Evolutionary conservation across 2,888 invertebrate genomes (phyloP), one percentile per base, ranked within the genome.

Genomic region (Blera fallax): DNA sequence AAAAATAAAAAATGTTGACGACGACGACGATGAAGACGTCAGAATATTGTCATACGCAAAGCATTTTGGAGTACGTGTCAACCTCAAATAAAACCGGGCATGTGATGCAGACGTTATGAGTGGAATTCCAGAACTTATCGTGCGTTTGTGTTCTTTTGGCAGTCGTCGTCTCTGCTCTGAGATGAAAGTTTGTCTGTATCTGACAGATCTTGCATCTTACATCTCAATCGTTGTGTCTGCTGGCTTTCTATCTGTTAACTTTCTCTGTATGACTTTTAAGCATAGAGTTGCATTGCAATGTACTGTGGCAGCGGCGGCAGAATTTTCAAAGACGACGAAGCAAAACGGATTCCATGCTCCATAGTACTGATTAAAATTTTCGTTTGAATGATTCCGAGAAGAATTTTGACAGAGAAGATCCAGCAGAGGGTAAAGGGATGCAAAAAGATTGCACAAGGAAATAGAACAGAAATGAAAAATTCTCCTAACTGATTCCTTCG

Each of bases 331-430:
- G 72, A 40, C 11, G 64, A 8, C 34, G 18, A 2, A 76, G 29
- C 14, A 52, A 73, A 79, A 69, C 64, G 56, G 37, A 74, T 79
- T 74, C 64, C 74, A 69, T 69, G 62, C 74, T 74, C 64, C 64
- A 64, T 69, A 54, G 73, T 69, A 56, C 74, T 84, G 83, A 84
- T 79, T 84, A 79, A 84, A 84, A 84, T 84, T 69, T 84, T 74
- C 79, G 79, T 84, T 74, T 79, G 79, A 79, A 79, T 84, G 83
- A 74, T 74, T 84, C 52, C 54, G 27, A 60, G 62, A 83, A 52
- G 50, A 77, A 58, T 77, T 77, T 64, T 50, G 56, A 70, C 43
- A 50, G 18, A 40, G 14, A 11, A 29, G 52, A 10, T 11, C 14
- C 11, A 34, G 60, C 11, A 21, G 21, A 43, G 50, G 54, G 16